Conservation (phyloP, 1,140 invertebrate genomes). For the Andricus grossulariae region DNA sequence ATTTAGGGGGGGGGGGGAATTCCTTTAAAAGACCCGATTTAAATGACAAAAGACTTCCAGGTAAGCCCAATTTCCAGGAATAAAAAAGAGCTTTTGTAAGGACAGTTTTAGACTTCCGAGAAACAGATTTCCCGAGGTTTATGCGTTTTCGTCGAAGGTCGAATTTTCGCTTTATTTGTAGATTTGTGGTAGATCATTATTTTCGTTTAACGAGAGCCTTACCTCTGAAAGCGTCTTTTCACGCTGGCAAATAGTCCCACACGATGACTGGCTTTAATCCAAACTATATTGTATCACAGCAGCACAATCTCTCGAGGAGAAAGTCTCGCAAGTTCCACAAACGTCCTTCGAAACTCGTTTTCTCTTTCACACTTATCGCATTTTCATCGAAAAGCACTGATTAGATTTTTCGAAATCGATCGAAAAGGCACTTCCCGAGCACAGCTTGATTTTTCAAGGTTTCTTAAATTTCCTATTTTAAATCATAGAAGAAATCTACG, state of each 20-base stretch:
- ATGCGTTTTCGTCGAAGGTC: constrained; percentile 1
- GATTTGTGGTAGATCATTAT: not conserved
- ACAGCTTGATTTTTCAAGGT: not conserved
- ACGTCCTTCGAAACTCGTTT: constrained; percentile 7
- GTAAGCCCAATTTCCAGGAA: not conserved
- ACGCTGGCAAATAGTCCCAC: constrained; percentile 25
- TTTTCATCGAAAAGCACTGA: constrained; percentile 10
- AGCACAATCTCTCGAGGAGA: constrained; percentile 12
- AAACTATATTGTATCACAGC: constrained; percentile 28
- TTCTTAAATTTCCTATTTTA: too few species aligned
- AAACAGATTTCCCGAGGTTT: constrained; percentile 22
- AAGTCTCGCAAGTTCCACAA: constrained; percentile 5
- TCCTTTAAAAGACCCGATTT: too few species aligned
- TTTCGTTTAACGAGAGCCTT: constrained; percentile 14
- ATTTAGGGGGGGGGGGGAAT: too few species aligned
- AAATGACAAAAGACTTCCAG: not conserved
- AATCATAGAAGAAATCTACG: too few species aligned
- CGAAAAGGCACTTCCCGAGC: not conserved
- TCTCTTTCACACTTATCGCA: constrained; percentile 10
- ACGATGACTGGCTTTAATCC: constrained; percentile 30
- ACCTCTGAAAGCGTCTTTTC: constrained; percentile 29
- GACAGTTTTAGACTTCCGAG: constrained; percentile 19
- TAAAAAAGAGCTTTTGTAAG: constrained; percentile 1
- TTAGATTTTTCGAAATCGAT: not conserved
- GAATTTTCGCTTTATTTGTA: not conserved